Percentiles rank a stretch among this genome's conserved stretches.
phyloP scores from a whole-genome alignment of 2,113 vertebrate species.

The Tetraodon nigroviridis region DNA sequence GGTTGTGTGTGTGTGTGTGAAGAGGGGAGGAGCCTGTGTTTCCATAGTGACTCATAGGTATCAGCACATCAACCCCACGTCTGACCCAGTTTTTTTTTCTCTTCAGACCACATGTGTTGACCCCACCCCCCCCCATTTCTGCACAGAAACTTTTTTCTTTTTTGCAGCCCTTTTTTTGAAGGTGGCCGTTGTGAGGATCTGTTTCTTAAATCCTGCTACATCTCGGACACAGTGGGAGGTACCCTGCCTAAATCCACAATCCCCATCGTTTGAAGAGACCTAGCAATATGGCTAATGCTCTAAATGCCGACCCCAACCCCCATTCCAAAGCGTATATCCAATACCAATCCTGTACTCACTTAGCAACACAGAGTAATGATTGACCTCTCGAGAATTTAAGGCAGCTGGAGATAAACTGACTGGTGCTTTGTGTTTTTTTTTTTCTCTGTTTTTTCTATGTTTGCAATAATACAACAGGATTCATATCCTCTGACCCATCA shows the following conservation, averaged over 20 bases:
- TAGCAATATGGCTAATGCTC: conserved; percentile 57
- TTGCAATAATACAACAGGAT: conserved; percentile 11
- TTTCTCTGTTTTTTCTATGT: no score
- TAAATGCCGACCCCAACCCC: conserved; percentile 27
- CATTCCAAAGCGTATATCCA: conserved; percentile 31
- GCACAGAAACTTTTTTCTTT: not conserved
- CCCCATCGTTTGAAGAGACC: conserved; percentile 43
- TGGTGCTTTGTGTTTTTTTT: conserved; percentile 41
- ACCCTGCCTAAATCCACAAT: conserved; percentile 16
- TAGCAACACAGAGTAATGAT: conserved; percentile 13
- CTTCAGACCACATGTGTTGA: conserved; percentile 36
- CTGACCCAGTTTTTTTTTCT: conserved; percentile 66
- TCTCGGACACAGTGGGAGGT: no score
- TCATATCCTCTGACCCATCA: not conserved
- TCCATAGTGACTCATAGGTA: conserved; percentile 63
- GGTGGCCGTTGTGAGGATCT: conserved; percentile 15
- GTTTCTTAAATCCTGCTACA: conserved; percentile 10
- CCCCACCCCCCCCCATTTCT: not conserved
- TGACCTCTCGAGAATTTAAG: conserved; percentile 25
- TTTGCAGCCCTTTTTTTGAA: conserved; percentile 3
- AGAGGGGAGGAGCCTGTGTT: conserved; percentile 54
- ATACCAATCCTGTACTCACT: conserved; percentile 32
- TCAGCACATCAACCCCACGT: conserved; percentile 56
- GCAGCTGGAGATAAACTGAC: conserved; percentile 52
- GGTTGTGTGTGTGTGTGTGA: conserved; percentile 25